Percentiles rank a stretch among this genome's conserved stretches.
These are phyloP conservation scores for Amblyraja radiata DNA, from an alignment of 2,797 vertebrate species.

Conservation along the genomic window DNA sequence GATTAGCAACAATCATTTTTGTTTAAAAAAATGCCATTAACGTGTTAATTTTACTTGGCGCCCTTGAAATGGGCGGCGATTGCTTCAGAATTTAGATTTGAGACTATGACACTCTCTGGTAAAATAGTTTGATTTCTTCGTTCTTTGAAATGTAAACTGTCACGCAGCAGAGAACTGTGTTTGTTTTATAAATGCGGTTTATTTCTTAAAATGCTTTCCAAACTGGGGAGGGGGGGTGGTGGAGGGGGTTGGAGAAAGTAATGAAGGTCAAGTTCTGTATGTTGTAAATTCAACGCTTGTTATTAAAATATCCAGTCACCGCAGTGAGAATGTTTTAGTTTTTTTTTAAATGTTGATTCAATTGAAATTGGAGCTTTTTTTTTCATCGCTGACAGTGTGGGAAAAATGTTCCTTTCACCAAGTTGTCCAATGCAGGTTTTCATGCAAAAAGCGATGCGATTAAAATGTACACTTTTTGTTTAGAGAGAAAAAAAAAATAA, in stretches of 20 bases:
- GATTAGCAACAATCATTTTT: slow-evolving; percentile 53
- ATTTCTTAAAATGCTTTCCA: slow-evolving; percentile 24
- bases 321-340: slow-evolving; percentile 54
- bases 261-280: slow-evolving; percentile 11
- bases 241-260: not conserved
- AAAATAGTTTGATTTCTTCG: slow-evolving; percentile 26
- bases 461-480: slow-evolving; percentile 5
- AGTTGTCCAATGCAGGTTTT: not conserved
- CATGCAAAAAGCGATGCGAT: not conserved
- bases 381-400: slow-evolving; percentile 24
- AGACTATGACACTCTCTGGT: slow-evolving; percentile 30
- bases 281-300: slow-evolving; percentile 32
- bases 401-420: not conserved
- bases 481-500: not conserved
- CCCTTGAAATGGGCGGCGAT: not conserved
- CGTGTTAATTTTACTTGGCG: slow-evolving; percentile 35
- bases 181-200: slow-evolving; percentile 38
- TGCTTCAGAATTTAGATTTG: slow-evolving; percentile 31
- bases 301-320: slow-evolving; percentile 15
- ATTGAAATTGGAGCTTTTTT: slow-evolving; percentile 64
- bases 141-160: slow-evolving; percentile 29
- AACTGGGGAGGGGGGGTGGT: not conserved
- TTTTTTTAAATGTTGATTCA: slow-evolving; percentile 83
- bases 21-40: slow-evolving; percentile 48
- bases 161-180: slow-evolving; percentile 26